Evolutionary conservation across 2,113 vertebrate species (phyloP).

Genomic region (Dicerorhinus sumatrensis): DNA sequence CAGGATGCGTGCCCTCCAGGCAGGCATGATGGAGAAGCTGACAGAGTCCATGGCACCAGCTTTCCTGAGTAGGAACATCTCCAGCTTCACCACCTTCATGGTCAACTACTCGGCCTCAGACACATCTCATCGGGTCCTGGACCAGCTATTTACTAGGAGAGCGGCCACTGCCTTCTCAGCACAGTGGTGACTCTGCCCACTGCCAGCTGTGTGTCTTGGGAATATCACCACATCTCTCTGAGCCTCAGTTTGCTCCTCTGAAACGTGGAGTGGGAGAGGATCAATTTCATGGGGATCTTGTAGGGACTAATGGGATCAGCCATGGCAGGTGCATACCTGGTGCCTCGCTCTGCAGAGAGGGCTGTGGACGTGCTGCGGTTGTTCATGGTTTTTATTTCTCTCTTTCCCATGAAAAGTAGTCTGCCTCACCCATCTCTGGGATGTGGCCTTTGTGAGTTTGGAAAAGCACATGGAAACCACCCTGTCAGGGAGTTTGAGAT

Average conservation of each 20-base stretch:
- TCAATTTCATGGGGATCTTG: no score
- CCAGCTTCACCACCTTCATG: no score
- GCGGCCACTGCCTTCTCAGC: no score
- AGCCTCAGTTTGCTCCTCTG: not conserved
- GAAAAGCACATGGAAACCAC: not conserved
- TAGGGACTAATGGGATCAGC: not conserved
- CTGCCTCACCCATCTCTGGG: not conserved
- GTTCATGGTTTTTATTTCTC: not conserved
- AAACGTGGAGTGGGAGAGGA: not conserved
- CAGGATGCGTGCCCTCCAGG: conserved; percentile 94
- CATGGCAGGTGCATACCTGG: not conserved
- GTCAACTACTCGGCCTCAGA: no score
- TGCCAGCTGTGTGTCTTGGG: no score
- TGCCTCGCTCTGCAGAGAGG: not conserved
- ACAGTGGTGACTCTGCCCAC: conserved; percentile 84
- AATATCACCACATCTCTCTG: not conserved
- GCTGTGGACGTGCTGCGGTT: not conserved
- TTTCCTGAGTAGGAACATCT: no score
- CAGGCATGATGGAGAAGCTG: conserved; percentile 93
- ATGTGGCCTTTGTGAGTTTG: not conserved
- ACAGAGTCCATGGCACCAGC: conserved; percentile 93
- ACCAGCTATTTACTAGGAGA: no score
- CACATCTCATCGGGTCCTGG: no score
- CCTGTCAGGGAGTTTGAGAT: not conserved
- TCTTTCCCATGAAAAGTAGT: not conserved